Evolutionary conservation across 2,113 vertebrate genomes (phyloP).

Genomic region (Gallinago paraguaiae): DNA sequence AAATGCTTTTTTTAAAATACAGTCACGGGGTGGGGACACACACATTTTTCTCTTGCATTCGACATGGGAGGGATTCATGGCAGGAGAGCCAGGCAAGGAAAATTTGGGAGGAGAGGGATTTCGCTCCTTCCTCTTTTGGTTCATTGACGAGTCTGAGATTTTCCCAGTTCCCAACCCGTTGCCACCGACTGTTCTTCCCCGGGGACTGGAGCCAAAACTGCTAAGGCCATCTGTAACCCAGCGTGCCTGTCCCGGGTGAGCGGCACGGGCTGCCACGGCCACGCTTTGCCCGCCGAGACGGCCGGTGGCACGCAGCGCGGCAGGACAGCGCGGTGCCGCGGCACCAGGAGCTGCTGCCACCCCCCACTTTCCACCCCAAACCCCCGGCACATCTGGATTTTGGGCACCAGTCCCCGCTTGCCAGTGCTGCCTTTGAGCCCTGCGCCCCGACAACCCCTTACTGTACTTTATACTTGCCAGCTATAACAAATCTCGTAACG

Average conservation of each 20-base stretch:
- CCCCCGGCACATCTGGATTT: slow-evolving; percentile 10
- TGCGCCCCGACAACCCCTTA: slow-evolving; percentile 70
- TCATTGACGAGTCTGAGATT: not conserved
- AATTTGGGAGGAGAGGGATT: slow-evolving; percentile 21
- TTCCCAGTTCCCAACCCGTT: slow-evolving; percentile 1
- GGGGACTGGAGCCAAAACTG: not conserved
- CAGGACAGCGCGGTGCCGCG: not conserved
- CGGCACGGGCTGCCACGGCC: not conserved
- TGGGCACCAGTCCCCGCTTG: slow-evolving; percentile 28
- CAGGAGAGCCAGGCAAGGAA: not conserved
- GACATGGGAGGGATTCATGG: slow-evolving; percentile 23
- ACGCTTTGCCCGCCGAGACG: not conserved
- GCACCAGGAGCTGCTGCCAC: not conserved
- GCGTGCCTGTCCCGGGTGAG: not conserved
- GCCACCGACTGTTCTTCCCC: not conserved
- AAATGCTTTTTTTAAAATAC: slow-evolving; percentile 2
- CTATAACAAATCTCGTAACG: slow-evolving; percentile 72
- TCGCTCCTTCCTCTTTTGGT: slow-evolving; percentile 1
- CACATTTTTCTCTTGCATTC: slow-evolving; percentile 38
- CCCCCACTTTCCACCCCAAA: not conserved
- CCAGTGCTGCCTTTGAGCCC: slow-evolving; percentile 49
- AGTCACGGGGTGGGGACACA: not conserved
- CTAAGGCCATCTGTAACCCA: accelerated
- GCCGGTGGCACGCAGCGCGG: not conserved
- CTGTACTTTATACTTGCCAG: slow-evolving; percentile 84